phyloP scores from a whole-genome alignment of 1,140 invertebrate species.

The Macrobrachium nipponense region DNA sequence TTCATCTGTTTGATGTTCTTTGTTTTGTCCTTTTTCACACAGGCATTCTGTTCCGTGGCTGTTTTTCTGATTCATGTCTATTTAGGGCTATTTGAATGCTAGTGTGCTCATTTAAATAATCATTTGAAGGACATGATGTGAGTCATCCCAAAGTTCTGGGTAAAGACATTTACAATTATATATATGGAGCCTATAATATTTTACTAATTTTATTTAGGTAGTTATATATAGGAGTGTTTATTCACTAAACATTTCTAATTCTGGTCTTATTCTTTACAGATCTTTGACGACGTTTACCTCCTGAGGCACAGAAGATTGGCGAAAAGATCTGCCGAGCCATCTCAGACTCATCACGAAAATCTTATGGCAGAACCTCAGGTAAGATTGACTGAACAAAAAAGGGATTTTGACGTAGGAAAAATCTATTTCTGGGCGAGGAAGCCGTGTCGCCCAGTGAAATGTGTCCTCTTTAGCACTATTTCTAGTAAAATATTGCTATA shows the following conservation, averaged over 20 bases:
- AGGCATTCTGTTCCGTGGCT: background rate
- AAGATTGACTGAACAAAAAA: conserved; percentile 26
- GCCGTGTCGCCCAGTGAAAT: no score
- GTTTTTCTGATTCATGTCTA: background rate
- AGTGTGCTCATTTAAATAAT: no score
- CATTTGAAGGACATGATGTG: no score
- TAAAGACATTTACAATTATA: background rate
- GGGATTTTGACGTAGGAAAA: no score
- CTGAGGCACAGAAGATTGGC: conserved; percentile 80
- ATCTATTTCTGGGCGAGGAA: no score
- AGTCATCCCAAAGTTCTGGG: no score
- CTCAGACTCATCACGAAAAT: conserved; percentile 74
- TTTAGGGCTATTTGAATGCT: background rate
- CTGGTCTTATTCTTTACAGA: conserved; percentile 64
- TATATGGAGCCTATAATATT: no score
- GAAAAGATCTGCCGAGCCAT: conserved; percentile 79
- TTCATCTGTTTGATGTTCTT: background rate
- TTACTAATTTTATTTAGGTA: background rate
- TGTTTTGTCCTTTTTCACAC: background rate
- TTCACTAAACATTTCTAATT: background rate
- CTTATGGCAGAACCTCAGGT: conserved; percentile 79
- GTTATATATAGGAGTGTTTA: background rate
- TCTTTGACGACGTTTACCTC: conserved; percentile 77
- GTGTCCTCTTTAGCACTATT: no score
- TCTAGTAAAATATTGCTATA: no score